Evolutionary conservation across 1,140 invertebrate genomes (phyloP).

Genomic region (Calephelis virginiensis): DNA sequence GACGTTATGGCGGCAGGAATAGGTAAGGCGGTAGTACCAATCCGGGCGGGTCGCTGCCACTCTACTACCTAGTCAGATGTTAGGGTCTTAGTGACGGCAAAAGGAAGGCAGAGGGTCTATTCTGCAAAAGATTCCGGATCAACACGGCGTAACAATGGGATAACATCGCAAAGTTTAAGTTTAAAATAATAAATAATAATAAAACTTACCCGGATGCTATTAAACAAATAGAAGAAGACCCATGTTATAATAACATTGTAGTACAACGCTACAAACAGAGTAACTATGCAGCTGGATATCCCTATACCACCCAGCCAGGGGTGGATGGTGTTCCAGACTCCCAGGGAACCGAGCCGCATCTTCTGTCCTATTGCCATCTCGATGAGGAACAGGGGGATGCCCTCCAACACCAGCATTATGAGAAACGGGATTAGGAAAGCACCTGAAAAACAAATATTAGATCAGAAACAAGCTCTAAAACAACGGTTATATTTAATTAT

Average conservation of each 20-base stretch:
- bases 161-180: too few species aligned
- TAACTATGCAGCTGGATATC: slow-evolving; percentile 94
- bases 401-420: slow-evolving; percentile 95
- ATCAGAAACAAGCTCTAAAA: too few species aligned
- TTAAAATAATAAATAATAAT: not conserved
- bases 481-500: too few species aligned
- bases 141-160: too few species aligned
- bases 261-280: slow-evolving; percentile 95
- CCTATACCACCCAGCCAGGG: slow-evolving; percentile 94
- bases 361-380: slow-evolving; percentile 96
- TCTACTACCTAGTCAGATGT: too few species aligned
- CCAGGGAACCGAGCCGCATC: slow-evolving; percentile 92
- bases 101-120: too few species aligned
- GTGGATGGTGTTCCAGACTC: slow-evolving; percentile 96
- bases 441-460: slow-evolving; percentile 80
- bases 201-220: slow-evolving; percentile 88
- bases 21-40: too few species aligned
- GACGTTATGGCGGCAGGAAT: too few species aligned
- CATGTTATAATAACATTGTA: slow-evolving; percentile 99
- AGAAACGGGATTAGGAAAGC: slow-evolving; percentile 98
- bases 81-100: too few species aligned
- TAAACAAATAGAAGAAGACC: slow-evolving; percentile 97
- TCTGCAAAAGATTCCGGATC: too few species aligned
- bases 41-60: too few species aligned
- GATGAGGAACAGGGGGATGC: slow-evolving; percentile 95